These are phyloP conservation scores for Xestoiulus laeticollis DNA, from an alignment of 2,888 invertebrate species.

Conservation along the genomic window DNA sequence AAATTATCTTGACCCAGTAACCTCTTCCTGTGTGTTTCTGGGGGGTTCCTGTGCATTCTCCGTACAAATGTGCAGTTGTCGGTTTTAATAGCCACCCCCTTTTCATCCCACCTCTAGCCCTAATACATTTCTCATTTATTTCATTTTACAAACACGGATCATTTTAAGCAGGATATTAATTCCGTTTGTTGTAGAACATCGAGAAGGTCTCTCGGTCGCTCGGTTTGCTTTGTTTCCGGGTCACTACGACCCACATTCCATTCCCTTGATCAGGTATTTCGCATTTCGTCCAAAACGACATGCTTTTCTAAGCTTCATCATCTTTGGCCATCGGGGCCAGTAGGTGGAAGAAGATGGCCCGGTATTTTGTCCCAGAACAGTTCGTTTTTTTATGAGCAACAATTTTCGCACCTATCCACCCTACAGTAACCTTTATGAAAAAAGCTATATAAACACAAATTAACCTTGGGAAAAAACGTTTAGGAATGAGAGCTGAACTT, in stretches of 20 bases:
- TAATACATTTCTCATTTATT: conserved; percentile 36
- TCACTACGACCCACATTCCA: conserved; percentile 46
- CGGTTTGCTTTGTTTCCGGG: conserved; percentile 44
- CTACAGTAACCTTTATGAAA: background rate
- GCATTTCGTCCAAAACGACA: background rate
- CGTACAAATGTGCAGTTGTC: background rate
- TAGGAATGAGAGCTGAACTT: background rate
- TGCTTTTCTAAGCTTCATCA: background rate
- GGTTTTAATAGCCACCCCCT: background rate
- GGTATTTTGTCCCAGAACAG: background rate
- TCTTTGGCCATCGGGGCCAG: conserved; percentile 14
- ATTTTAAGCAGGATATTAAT: conserved; percentile 49
- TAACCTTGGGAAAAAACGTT: background rate
- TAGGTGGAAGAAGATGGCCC: conserved; percentile 7
- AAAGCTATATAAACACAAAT: background rate
- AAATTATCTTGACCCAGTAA: conserved; percentile 52
- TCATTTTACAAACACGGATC: conserved; percentile 45
- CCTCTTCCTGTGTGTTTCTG: conserved; percentile 46
- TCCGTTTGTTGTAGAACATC: conserved; percentile 6
- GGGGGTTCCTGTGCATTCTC: conserved; percentile 3
- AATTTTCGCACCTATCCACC: background rate
- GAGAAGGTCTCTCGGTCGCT: conserved; percentile 46
- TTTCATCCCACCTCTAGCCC: background rate
- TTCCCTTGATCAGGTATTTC: background rate
- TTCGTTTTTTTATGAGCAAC: background rate